A percentile compares a stretch with the other conserved stretches of the same genome.
phyloP scores from a whole-genome alignment of 2,797 vertebrate genomes.

The Acanthurus tractus region DNA sequence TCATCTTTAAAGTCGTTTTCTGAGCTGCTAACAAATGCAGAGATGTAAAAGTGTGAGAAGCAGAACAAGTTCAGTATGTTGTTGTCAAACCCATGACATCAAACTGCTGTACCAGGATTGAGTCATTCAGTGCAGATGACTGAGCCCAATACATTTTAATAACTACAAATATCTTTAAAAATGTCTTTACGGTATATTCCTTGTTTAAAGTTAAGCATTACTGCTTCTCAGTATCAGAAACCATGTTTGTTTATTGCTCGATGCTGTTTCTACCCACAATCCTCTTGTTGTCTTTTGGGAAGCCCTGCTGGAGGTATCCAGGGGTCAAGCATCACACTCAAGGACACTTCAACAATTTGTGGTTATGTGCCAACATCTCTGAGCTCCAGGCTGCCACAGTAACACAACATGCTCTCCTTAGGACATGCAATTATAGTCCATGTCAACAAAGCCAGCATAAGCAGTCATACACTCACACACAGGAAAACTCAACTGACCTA shows the following conservation, averaged over 20 bases:
- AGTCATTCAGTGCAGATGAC: too few species aligned
- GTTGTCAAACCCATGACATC: too few species aligned
- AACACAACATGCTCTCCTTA: conserved; percentile 28
- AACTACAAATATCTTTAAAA: too few species aligned
- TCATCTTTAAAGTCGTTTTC: too few species aligned
- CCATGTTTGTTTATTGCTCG: neutral
- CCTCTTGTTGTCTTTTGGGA: conserved; percentile 29
- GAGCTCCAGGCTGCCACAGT: conserved; percentile 25
- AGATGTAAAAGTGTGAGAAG: too few species aligned
- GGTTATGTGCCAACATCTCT: conserved; percentile 54
- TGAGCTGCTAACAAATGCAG: too few species aligned
- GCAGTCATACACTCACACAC: neutral
- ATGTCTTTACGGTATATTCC: too few species aligned
- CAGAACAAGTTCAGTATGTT: too few species aligned
- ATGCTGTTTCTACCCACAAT: conserved; percentile 18
- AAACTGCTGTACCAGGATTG: too few species aligned
- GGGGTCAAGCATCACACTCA: conserved; percentile 50
- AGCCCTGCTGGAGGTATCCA: conserved; percentile 33
- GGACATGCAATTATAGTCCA: conserved; percentile 33
- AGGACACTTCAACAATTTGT: conserved; percentile 61
- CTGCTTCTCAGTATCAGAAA: neutral
- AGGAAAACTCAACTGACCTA: neutral
- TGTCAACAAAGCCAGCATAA: conserved; percentile 27
- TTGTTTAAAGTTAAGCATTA: neutral
- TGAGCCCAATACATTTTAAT: too few species aligned